Conservation (phyloP, 2,113 vertebrate species). For the Oostethus manadensis region DNA sequence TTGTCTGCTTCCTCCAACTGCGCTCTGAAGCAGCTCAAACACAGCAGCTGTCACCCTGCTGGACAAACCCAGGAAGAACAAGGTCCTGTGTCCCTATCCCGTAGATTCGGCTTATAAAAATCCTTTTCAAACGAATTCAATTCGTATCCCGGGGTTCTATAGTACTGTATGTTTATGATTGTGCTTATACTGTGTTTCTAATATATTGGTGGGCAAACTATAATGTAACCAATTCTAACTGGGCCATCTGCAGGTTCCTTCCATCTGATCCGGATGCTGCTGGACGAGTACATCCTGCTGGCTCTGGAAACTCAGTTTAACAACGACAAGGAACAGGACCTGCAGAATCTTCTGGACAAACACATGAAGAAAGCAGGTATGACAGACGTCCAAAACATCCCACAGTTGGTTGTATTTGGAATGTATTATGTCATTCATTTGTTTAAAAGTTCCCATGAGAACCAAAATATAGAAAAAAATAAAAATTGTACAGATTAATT, state of each 20-base stretch:
- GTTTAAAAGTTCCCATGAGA: not conserved
- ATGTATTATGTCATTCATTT: not conserved
- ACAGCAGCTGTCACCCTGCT: conserved; percentile 19
- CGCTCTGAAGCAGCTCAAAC: conserved; percentile 24
- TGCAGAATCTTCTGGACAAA: conserved; percentile 93
- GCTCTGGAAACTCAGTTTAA: conserved; percentile 98
- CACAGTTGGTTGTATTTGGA: not conserved
- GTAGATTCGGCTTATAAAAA: too few species aligned
- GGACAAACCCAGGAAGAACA: conserved; percentile 37
- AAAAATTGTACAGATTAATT: too few species aligned
- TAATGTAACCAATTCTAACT: not conserved
- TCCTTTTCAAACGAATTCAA: too few species aligned
- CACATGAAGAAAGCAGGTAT: conserved; percentile 98
- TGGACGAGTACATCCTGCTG: conserved; percentile 96
- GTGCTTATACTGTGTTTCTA: not conserved
- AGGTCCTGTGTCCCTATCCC: not conserved
- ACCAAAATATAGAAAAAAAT: too few species aligned
- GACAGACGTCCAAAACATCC: not conserved
- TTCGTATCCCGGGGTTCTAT: too few species aligned
- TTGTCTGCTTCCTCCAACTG: conserved; percentile 26
- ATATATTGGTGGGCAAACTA: too few species aligned
- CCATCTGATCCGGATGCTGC: conserved; percentile 95
- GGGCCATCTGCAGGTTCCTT: conserved; percentile 80
- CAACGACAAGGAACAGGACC: conserved; percentile 96
- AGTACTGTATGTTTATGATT: not conserved